Percentiles rank a stretch among this genome's conserved stretches.
Evolutionary conservation across 2,797 vertebrate genomes (phyloP).

Genomic region (Fratercula arctica): DNA sequence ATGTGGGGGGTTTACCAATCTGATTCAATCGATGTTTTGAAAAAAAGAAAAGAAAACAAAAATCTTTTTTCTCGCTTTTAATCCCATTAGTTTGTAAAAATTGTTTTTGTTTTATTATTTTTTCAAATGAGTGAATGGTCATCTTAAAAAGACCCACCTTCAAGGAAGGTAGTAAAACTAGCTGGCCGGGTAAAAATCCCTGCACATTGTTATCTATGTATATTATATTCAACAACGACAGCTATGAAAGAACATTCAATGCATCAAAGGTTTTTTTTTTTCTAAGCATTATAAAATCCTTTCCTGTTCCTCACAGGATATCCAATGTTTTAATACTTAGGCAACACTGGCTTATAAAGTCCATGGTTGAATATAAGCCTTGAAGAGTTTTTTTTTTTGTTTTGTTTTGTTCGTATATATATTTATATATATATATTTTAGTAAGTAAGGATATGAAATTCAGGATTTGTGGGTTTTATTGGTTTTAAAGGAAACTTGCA

Average conservation of each 20-base stretch:
- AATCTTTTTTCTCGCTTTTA: slow-evolving; percentile 82
- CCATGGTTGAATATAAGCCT: slow-evolving; percentile 99
- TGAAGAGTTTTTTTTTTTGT: slow-evolving; percentile 95
- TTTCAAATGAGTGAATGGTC: slow-evolving; percentile 96
- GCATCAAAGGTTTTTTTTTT: slow-evolving; percentile 93
- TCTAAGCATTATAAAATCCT: slow-evolving; percentile 89
- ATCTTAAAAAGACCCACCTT: slow-evolving; percentile 99
- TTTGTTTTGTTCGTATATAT: slow-evolving; percentile 81
- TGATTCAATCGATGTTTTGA: slow-evolving; percentile 86
- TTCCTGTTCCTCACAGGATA: slow-evolving; percentile 96
- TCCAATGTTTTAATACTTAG: slow-evolving; percentile 99
- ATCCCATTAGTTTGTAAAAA: slow-evolving; percentile 85
- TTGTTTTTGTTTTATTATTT: slow-evolving; percentile 82
- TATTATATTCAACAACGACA: slow-evolving; percentile 97
- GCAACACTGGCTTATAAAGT: slow-evolving; percentile 99
- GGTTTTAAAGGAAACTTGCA: slow-evolving; percentile 99
- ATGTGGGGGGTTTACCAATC: slow-evolving; percentile 84
- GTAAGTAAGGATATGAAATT: slow-evolving; percentile 85
- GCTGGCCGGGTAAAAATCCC: slow-evolving; percentile 99
- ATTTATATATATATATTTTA: slow-evolving; percentile 83
- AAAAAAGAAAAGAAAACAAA: slow-evolving; percentile 79
- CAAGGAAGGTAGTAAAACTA: slow-evolving; percentile 98
- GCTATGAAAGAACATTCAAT: slow-evolving; percentile 99
- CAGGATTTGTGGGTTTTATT: slow-evolving; percentile 99
- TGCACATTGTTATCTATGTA: slow-evolving; percentile 92